Evolutionary conservation across 2,113 vertebrate species (phyloP).

Genomic region (Arizona elegans): DNA sequence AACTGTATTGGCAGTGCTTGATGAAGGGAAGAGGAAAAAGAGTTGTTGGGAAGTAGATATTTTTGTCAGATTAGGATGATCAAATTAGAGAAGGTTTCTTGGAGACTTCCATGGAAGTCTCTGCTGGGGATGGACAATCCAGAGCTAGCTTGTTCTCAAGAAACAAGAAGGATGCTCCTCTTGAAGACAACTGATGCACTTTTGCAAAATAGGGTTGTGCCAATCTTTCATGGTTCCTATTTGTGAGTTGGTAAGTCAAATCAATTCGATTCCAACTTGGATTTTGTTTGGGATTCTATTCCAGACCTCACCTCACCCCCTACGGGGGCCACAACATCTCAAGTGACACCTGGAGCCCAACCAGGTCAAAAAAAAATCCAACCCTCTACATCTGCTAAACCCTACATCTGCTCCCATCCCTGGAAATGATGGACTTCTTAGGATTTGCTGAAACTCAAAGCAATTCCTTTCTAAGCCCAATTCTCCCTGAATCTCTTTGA

Average conservation of each 20-base stretch:
- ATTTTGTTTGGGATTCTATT: too few relatives aligned
- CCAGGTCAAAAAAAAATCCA: too few relatives aligned
- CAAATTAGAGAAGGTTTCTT: not conserved
- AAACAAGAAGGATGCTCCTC: too few relatives aligned
- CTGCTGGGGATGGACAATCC: not conserved
- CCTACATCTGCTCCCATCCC: not conserved
- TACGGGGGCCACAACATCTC: too few relatives aligned
- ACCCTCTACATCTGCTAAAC: too few relatives aligned
- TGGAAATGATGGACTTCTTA: not conserved
- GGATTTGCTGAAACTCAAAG: not conserved
- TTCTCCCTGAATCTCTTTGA: not conserved
- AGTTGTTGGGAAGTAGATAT: not conserved
- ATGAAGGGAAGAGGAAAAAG: not conserved
- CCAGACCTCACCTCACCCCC: too few relatives aligned
- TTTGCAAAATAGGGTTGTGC: too few relatives aligned
- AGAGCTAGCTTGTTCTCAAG: not conserved
- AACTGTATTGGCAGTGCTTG: not conserved
- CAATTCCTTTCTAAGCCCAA: not conserved
- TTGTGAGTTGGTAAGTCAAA: too few relatives aligned
- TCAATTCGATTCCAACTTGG: too few relatives aligned
- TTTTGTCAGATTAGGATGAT: constrained; percentile 23
- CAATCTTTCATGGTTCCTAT: too few relatives aligned
- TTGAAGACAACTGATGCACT: too few relatives aligned
- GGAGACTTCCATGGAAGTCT: not conserved
- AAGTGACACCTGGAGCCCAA: too few relatives aligned